A percentile compares a stretch with the other conserved stretches of the same genome.
Evolutionary conservation across 2,113 vertebrate species (phyloP).

Genomic region (Psilopogon haemacephalus): DNA sequence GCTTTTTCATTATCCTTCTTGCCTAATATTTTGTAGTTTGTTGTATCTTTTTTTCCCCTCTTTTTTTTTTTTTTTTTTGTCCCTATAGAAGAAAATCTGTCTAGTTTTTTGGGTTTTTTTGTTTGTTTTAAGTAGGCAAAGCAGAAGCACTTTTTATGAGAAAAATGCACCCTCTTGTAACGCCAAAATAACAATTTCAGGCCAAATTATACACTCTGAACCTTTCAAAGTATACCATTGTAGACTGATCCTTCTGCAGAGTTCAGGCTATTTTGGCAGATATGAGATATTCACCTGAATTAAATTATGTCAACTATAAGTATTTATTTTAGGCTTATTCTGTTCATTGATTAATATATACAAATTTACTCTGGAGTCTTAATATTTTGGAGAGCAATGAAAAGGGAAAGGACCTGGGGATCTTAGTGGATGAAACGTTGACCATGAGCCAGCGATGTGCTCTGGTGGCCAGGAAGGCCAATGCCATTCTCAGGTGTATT

Average conservation of each 20-base stretch:
- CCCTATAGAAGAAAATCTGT: background rate
- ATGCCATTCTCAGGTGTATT: too few relatives aligned
- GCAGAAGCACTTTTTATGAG: background rate
- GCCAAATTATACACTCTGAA: background rate
- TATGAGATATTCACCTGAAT: background rate
- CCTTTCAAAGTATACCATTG: background rate
- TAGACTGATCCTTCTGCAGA: background rate
- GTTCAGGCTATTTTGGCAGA: background rate
- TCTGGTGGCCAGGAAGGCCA: too few relatives aligned
- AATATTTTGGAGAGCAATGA: background rate
- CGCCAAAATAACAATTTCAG: background rate
- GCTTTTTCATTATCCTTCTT: background rate
- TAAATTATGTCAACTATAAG: background rate
- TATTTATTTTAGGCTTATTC: background rate
- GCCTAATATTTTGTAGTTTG: background rate
- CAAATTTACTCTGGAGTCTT: background rate
- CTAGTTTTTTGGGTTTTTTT: background rate
- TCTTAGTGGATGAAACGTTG: too few relatives aligned
- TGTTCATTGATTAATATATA: background rate
- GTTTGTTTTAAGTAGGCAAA: background rate
- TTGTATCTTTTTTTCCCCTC: background rate
- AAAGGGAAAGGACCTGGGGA: too few relatives aligned
- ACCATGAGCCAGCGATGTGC: too few relatives aligned
- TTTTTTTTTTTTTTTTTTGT: fast-evolving
- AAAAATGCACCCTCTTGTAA: background rate